These are phyloP conservation scores for Cyanoramphus novaezelandiae DNA, from an alignment of 2,113 vertebrate genomes.

Conservation along the genomic window DNA sequence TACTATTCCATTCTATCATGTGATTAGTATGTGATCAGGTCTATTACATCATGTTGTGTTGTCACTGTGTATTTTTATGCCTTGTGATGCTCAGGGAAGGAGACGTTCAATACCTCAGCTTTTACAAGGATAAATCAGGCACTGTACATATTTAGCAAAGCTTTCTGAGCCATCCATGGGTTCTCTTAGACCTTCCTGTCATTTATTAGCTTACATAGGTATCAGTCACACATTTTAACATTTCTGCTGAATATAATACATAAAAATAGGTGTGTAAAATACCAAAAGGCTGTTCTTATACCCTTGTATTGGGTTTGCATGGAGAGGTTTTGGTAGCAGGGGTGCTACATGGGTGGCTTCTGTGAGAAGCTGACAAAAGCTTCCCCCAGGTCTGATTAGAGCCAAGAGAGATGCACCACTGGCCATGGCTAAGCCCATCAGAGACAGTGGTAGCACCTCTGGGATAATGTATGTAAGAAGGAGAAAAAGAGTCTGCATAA, in stretches of 20 bases:
- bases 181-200: background rate
- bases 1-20: background rate
- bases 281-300: background rate
- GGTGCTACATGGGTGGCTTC: background rate
- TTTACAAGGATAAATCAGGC: background rate
- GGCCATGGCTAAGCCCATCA: background rate
- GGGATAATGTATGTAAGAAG: background rate
- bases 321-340: background rate
- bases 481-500: accelerated
- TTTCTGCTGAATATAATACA: background rate
- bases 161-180: background rate
- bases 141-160: background rate
- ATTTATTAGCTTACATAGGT: background rate
- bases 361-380: background rate
- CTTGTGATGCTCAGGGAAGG: background rate
- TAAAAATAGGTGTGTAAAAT: background rate
- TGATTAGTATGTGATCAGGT: background rate
- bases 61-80: background rate
- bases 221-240: background rate
- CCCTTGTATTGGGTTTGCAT: background rate
- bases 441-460: background rate
- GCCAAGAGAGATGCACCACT: background rate
- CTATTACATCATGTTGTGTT: background rate
- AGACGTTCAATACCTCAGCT: background rate
- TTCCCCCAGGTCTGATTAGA: background rate